Percentiles rank a stretch among this genome's conserved stretches.
phyloP scores from a whole-genome alignment of 2,888 invertebrate species.

The Apotomis capreana region DNA sequence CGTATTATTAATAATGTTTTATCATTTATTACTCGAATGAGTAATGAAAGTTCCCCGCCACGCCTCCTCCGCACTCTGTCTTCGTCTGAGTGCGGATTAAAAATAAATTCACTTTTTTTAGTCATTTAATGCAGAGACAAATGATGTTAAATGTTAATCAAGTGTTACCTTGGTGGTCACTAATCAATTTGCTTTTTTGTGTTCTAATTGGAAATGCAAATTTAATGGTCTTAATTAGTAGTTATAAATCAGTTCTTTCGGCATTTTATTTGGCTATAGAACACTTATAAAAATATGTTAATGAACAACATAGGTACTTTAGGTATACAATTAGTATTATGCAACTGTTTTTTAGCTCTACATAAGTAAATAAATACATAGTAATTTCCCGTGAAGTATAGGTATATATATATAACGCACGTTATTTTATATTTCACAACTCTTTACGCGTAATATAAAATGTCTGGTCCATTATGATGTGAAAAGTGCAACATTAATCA shows the following conservation, averaged over 20 bases:
- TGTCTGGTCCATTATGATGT: too few species aligned
- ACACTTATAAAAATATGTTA: too few species aligned
- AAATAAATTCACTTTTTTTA: slow-evolving; percentile 63
- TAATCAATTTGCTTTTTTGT: slow-evolving; percentile 43
- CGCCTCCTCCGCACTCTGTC: slow-evolving; percentile 78
- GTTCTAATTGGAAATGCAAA: slow-evolving; percentile 42
- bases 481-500: too few species aligned
- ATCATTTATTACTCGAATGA: slow-evolving; percentile 82
- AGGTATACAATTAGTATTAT: too few species aligned
- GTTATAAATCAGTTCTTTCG: slow-evolving; percentile 11
- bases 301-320: too few species aligned
- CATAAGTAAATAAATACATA: too few species aligned
- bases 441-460: too few species aligned
- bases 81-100: slow-evolving; percentile 78
- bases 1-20: slow-evolving; percentile 82
- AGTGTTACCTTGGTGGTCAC: slow-evolving; percentile 47
- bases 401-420: too few species aligned
- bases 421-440: too few species aligned
- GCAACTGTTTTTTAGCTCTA: too few species aligned
- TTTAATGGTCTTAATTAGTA: slow-evolving; percentile 26
- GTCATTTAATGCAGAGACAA: slow-evolving; percentile 70
- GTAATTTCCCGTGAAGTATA: too few species aligned
- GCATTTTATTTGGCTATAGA: slow-evolving; percentile 2
- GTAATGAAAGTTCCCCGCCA: slow-evolving; percentile 81
- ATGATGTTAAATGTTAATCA: slow-evolving; percentile 63